phyloP scores from a whole-genome alignment of 2,797 vertebrate genomes.

The Schizopygopsis pylzovi region DNA sequence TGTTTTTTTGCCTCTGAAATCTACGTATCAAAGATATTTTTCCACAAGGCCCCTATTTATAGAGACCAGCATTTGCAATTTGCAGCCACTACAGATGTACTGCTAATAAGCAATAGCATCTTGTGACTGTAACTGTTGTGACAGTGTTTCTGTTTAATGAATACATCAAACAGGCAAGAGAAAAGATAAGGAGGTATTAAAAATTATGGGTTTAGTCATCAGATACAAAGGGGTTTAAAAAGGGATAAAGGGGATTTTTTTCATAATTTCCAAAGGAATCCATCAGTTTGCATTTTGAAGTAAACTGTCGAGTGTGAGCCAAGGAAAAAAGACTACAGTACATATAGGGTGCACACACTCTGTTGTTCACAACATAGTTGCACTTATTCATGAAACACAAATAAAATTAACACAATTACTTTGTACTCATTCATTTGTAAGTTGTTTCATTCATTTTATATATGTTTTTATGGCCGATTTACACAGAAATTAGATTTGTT shows the following conservation, averaged over 20 bases:
- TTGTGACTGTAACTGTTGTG: background rate
- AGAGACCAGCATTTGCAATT: background rate
- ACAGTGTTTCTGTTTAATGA: conserved; percentile 17
- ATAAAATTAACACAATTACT: background rate
- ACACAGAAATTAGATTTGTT: background rate
- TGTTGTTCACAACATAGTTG: background rate
- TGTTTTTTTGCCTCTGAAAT: background rate
- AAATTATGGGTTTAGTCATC: background rate
- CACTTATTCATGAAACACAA: background rate
- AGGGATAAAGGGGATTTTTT: background rate
- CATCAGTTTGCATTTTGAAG: background rate
- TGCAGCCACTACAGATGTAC: background rate
- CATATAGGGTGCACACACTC: background rate
- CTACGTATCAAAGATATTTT: background rate
- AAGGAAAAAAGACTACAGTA: background rate
- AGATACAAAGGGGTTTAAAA: background rate
- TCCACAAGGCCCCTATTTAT: background rate
- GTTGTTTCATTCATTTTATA: background rate
- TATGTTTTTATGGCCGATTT: background rate
- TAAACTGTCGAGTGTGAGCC: background rate
- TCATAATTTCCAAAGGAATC: background rate
- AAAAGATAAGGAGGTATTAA: conserved; percentile 12
- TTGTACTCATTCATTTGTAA: background rate
- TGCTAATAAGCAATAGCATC: background rate
- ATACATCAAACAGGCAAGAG: background rate